Percentiles rank a stretch among this genome's conserved stretches.
Conservation (phyloP, 2,113 vertebrate genomes). For the Lasiurus cinereus region DNA sequence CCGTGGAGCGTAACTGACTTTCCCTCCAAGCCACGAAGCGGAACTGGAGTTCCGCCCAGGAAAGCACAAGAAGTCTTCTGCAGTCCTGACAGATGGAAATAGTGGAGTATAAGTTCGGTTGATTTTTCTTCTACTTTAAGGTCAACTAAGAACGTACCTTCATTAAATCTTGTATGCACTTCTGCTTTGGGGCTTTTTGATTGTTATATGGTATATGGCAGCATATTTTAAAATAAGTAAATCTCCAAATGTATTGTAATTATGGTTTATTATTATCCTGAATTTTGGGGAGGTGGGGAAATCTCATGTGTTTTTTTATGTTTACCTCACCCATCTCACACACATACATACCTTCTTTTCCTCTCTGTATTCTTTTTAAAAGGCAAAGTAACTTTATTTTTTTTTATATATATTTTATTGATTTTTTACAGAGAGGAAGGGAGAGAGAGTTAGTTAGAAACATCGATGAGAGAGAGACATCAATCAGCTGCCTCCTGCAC, state of each 20-base stretch:
- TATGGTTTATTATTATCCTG: conserved; percentile 77
- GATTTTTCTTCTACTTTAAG: not conserved
- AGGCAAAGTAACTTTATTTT: not conserved
- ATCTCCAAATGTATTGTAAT: conserved; percentile 76
- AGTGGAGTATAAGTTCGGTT: conserved; percentile 2
- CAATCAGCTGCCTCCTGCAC: too few relatives aligned
- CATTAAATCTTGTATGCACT: conserved; percentile 64
- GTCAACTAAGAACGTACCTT: conserved; percentile 75
- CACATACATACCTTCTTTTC: not conserved
- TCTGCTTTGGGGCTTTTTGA: conserved; percentile 61
- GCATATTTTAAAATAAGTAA: conserved; percentile 56
- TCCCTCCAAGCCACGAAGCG: conserved; percentile 62
- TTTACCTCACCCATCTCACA: not conserved
- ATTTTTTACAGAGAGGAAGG: too few relatives aligned
- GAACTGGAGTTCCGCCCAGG: conserved; percentile 71
- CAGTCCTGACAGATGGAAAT: conserved; percentile 40
- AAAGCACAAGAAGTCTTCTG: conserved; percentile 62
- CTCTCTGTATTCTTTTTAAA: not conserved
- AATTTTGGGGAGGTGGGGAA: conserved; percentile 58
- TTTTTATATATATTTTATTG: too few relatives aligned
- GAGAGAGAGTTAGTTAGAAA: too few relatives aligned
- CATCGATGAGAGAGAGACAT: too few relatives aligned
- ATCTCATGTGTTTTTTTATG: conserved; percentile 56
- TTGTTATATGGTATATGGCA: conserved; percentile 71
- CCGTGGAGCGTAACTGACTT: conserved; percentile 71